phyloP scores from a whole-genome alignment of 2,888 invertebrate genomes.

The Catocala sponsa region DNA sequence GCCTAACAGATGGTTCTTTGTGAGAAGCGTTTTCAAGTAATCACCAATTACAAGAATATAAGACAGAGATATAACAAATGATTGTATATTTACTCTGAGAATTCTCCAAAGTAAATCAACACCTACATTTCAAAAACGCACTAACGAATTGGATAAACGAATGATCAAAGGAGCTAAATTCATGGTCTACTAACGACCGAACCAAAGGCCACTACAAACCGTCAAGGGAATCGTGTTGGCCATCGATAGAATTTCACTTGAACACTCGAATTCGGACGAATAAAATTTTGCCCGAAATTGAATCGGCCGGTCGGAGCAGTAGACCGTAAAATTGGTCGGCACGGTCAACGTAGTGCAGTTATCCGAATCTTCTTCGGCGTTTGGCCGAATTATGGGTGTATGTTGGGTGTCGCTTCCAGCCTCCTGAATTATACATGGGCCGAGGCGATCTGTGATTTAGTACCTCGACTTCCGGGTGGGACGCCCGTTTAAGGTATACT shows the following conservation, averaged over 20 bases:
- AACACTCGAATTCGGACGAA: conserved; percentile 79
- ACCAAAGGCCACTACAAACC: conserved; percentile 67
- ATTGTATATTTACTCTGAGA: neutral
- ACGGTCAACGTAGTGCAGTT: conserved; percentile 69
- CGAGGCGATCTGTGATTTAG: conserved; percentile 80
- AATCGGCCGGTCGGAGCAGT: conserved; percentile 79
- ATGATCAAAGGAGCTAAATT: conserved; percentile 47
- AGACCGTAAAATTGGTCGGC: conserved; percentile 85
- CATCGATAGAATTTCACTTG: conserved; percentile 80
- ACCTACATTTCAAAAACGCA: conserved; percentile 23
- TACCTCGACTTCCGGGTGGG: conserved; percentile 67
- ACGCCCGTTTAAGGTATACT: conserved; percentile 72
- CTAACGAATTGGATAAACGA: conserved; percentile 38
- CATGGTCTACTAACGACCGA: conserved; percentile 59
- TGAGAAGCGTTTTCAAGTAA: too few species aligned
- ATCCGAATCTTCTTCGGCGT: conserved; percentile 76
- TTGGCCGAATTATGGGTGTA: conserved; percentile 71
- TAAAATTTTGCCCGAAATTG: conserved; percentile 86
- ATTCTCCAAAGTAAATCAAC: conserved; percentile 34
- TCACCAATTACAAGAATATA: too few species aligned
- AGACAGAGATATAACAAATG: too few species aligned
- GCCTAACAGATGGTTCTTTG: too few species aligned
- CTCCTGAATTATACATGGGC: conserved; percentile 84
- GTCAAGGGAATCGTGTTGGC: conserved; percentile 68
- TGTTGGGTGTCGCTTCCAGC: conserved; percentile 74